A percentile compares a stretch with the other conserved stretches of the same genome.
These are phyloP conservation scores for Pyrochroa serraticornis DNA, from an alignment of 2,888 invertebrate genomes.

Conservation along the genomic window DNA sequence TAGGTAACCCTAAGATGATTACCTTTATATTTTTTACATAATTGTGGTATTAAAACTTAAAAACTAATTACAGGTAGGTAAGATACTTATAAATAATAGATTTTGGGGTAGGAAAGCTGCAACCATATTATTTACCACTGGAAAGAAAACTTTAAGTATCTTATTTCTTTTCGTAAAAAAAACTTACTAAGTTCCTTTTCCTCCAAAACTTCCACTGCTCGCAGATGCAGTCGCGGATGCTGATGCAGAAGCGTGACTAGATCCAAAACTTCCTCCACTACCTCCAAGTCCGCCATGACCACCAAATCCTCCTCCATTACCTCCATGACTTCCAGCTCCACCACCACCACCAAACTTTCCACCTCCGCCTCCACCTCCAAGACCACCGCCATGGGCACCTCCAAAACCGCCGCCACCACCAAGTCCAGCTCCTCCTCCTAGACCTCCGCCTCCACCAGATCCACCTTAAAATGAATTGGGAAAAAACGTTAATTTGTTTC, in stretches of 20 bases:
- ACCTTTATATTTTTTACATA: not conserved
- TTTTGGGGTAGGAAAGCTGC: not conserved
- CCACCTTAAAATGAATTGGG: not conserved
- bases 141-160: not conserved
- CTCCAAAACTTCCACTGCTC: conserved; percentile 8
- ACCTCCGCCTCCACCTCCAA: conserved; percentile 5
- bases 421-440: not conserved
- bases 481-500: too few relatives aligned
- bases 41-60: not conserved
- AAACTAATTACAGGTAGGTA: not conserved
- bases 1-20: not conserved
- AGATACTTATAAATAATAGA: not conserved
- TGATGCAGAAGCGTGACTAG: conserved; percentile 21
- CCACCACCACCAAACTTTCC: not conserved
- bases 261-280: conserved; percentile 14
- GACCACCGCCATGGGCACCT: conserved; percentile 12
- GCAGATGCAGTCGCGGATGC: conserved; percentile 20
- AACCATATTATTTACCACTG: not conserved
- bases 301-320: not conserved
- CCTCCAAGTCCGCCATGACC: not conserved
- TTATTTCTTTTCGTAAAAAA: not conserved
- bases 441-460: conserved; percentile 2
- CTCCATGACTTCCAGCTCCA: conserved; percentile 4
- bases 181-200: conserved; percentile 3
- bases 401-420: conserved; percentile 10